phyloP scores from a whole-genome alignment of 2,888 invertebrate genomes.

The Dinocampus coccinellae region DNA sequence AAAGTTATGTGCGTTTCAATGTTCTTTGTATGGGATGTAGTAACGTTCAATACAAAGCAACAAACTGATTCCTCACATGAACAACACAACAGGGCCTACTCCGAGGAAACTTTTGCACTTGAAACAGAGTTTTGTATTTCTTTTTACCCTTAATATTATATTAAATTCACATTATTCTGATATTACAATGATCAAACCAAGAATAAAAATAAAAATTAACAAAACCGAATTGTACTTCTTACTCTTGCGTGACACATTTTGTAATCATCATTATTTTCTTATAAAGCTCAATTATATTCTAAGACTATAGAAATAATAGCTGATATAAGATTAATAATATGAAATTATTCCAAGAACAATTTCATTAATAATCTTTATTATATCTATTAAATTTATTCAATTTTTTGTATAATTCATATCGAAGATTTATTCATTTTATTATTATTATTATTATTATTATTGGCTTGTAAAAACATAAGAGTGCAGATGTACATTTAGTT shows the following conservation, averaged over 20 bases:
- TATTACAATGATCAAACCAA: no score
- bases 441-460: neutral
- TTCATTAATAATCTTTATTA: neutral
- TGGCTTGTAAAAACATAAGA: neutral
- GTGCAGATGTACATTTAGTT: neutral
- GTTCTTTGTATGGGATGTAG: slow-evolving; percentile 25
- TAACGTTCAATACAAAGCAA: neutral
- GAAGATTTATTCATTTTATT: no score
- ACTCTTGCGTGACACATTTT: no score
- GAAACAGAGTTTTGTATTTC: no score
- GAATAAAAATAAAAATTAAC: no score
- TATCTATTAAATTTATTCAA: neutral
- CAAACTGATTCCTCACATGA: neutral
- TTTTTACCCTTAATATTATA: no score
- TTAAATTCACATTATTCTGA: no score
- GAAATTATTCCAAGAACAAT: neutral
- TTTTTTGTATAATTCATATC: neutral
- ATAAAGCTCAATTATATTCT: slow-evolving; percentile 1
- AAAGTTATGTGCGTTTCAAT: slow-evolving; percentile 54
- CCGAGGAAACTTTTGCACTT: slow-evolving; percentile 59
- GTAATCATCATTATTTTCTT: neutral
- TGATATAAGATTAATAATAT: neutral
- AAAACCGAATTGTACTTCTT: no score
- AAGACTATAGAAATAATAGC: neutral
- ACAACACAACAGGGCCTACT: slow-evolving; percentile 61